phyloP scores from a whole-genome alignment of 2,888 invertebrate species.

The Emmelina monodactyla region DNA sequence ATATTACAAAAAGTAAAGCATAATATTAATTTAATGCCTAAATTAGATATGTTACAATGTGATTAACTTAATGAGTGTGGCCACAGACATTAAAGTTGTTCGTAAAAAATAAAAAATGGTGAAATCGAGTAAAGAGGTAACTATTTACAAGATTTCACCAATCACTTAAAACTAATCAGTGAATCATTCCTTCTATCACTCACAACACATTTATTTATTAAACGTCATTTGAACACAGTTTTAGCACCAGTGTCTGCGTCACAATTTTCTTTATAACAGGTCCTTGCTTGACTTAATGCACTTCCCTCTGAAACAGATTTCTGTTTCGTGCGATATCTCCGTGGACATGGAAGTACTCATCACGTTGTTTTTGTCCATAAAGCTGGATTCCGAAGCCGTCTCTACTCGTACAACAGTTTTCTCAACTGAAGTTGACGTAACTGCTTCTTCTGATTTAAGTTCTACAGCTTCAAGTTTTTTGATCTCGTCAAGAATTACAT shows the following conservation, averaged over 20 bases:
- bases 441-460: conserved; percentile 15
- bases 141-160: conserved; percentile 62
- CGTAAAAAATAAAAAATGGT: conserved; percentile 28
- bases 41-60: conserved; percentile 24
- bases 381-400: conserved; percentile 40
- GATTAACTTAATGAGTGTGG: conserved; percentile 26
- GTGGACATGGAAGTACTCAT: conserved; percentile 82
- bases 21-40: conserved; percentile 11
- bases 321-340: conserved; percentile 84
- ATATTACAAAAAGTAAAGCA: conserved; percentile 26
- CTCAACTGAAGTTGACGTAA: conserved; percentile 20
- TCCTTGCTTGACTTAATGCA: conserved; percentile 74
- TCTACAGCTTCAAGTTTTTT: conserved; percentile 17
- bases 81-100: conserved; percentile 19
- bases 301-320: conserved; percentile 86
- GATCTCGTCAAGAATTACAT: conserved; percentile 17
- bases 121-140: conserved; percentile 54
- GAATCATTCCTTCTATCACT: conserved; percentile 12
- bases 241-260: conserved; percentile 28
- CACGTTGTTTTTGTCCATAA: conserved; percentile 61
- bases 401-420: conserved; percentile 19
- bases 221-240: conserved; percentile 39
- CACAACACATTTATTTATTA: conserved; percentile 5
- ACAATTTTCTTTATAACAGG: conserved; percentile 29
- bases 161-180: conserved; percentile 19